phyloP scores from a whole-genome alignment of 2,113 vertebrate genomes.

The Chaenocephalus aceratus region DNA sequence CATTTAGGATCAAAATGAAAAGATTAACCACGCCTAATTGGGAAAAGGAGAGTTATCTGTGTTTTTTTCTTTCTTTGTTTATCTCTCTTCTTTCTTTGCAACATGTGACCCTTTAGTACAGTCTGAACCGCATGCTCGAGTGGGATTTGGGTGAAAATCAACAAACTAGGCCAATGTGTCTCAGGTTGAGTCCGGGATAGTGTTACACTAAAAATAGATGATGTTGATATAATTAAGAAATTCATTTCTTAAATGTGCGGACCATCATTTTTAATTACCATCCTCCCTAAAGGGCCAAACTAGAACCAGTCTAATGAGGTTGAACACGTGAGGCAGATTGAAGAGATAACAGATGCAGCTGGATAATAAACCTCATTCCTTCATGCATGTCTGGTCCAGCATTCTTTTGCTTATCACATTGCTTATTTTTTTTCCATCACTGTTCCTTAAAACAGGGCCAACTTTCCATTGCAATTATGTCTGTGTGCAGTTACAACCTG shows the following conservation, averaged over 20 bases:
- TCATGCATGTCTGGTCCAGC: constrained; percentile 25
- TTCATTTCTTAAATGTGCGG: constrained; percentile 54
- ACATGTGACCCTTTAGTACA: constrained; percentile 63
- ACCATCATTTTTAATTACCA: constrained; percentile 67
- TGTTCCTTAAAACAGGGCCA: constrained; percentile 28
- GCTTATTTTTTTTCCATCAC: constrained; percentile 45
- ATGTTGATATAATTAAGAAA: constrained; percentile 69
- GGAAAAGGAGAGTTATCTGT: constrained; percentile 49
- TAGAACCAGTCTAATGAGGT: constrained; percentile 44
- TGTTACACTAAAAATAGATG: constrained; percentile 56
- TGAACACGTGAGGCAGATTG: constrained; percentile 11
- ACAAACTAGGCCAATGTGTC: constrained; percentile 67
- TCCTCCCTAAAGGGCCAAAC: constrained; percentile 35
- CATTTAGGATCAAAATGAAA: constrained; percentile 57
- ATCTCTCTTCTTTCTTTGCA: constrained; percentile 36
- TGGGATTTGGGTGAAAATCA: constrained; percentile 75
- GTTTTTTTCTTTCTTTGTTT: constrained; percentile 9
- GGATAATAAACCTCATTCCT: constrained; percentile 41
- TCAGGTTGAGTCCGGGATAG: constrained; percentile 56
- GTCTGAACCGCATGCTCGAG: constrained; percentile 64
- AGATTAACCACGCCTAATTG: constrained; percentile 63
- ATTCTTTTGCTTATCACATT: constrained; percentile 45
- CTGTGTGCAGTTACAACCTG: constrained; percentile 14
- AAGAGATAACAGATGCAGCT: constrained; percentile 25
- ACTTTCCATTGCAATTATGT: constrained; percentile 47